phyloP scores from a whole-genome alignment of 2,797 vertebrate species.

The Poecilia gillii region DNA sequence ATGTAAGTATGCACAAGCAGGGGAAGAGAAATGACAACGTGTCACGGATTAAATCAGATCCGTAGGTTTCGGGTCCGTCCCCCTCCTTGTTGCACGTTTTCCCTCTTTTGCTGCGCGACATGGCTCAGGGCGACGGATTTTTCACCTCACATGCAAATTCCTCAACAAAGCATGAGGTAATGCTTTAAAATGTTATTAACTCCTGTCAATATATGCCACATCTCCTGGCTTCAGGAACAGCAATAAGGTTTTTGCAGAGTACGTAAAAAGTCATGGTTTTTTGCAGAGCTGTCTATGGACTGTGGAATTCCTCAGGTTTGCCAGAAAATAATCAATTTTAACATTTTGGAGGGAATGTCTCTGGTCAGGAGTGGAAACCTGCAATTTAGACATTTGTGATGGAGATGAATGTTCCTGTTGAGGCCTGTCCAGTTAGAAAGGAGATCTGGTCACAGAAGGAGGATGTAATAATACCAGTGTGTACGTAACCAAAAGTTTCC shows the following conservation, averaged over 20 bases:
- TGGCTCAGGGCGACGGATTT: conserved; percentile 50
- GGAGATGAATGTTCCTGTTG: conserved; percentile 46
- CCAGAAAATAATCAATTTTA: conserved; percentile 45
- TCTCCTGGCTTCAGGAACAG: conserved; percentile 1
- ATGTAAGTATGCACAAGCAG: background rate
- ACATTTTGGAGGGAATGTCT: conserved; percentile 35
- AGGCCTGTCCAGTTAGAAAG: conserved; percentile 32
- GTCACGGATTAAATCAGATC: background rate
- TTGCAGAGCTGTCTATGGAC: conserved; percentile 17
- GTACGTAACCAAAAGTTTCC: background rate
- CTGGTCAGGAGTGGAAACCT: conserved; percentile 47
- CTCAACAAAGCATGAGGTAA: conserved; percentile 68
- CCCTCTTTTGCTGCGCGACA: conserved; percentile 32
- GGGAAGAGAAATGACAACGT: background rate
- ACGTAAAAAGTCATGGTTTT: background rate
- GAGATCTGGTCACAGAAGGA: conserved; percentile 37
- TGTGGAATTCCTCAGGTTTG: conserved; percentile 49
- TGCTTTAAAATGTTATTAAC: conserved; percentile 46
- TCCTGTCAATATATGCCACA: conserved; percentile 10
- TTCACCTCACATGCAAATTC: conserved; percentile 69
- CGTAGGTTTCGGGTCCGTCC: background rate
- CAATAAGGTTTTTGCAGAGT: conserved; percentile 22
- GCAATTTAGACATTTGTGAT: conserved; percentile 45
- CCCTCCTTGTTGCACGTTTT: conserved; percentile 17
- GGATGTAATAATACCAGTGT: background rate